A percentile compares a stretch with the other conserved stretches of the same genome.
phyloP scores from a whole-genome alignment of 2,113 vertebrate species.

The Carassius auratus region DNA sequence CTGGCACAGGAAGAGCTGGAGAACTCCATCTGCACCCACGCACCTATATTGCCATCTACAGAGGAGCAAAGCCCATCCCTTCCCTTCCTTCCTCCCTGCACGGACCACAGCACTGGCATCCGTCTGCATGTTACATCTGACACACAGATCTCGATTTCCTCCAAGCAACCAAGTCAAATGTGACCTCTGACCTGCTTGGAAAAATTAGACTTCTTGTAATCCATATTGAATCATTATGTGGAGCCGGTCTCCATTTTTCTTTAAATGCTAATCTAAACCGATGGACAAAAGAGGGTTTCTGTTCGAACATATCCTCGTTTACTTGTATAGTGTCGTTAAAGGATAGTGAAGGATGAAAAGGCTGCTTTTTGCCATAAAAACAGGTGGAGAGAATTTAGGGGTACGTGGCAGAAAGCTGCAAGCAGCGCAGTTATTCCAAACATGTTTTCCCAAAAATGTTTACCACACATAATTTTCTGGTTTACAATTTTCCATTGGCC shows the following conservation, averaged over 20 bases:
- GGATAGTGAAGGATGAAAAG: neutral
- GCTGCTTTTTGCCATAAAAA: neutral
- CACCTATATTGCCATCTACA: neutral
- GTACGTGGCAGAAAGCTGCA: neutral
- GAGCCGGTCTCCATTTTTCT: conserved; percentile 71
- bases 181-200: conserved; percentile 47
- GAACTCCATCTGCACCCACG: conserved; percentile 5
- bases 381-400: neutral
- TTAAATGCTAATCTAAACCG: conserved; percentile 30
- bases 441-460: conserved; percentile 58
- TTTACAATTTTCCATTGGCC: conserved; percentile 48
- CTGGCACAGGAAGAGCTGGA: conserved; percentile 74
- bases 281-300: conserved; percentile 5
- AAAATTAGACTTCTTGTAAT: conserved; percentile 53
- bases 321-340: neutral
- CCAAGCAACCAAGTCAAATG: conserved; percentile 50
- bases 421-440: conserved; percentile 22
- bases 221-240: conserved; percentile 53
- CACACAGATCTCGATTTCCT: conserved; percentile 34
- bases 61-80: conserved; percentile 49
- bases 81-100: conserved; percentile 43
- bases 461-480: conserved; percentile 61
- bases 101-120: conserved; percentile 37
- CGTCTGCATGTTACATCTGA: conserved; percentile 34
- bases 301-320: conserved; percentile 13